Base-by-base conservation (phyloP, 2,113 vertebrate species). In the Haplochromis vanheusdeni region DNA sequence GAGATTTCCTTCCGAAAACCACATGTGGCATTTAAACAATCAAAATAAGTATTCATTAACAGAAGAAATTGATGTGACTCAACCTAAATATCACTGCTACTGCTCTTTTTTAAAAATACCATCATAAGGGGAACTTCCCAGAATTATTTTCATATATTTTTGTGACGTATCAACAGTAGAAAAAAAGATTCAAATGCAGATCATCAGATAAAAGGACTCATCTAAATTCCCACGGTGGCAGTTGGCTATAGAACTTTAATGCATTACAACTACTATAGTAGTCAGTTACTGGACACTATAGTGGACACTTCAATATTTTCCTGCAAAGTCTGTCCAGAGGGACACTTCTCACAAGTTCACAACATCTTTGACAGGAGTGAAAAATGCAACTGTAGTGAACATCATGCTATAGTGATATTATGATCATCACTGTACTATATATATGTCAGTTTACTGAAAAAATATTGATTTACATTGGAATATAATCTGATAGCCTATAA, bases 301-400 rank as follows among this genome's bases (percentile, higher is more conserved):
- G 31, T 65, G 31, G 31, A 73, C 21, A 45, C 37, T 26, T 45
- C 40, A 47, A 11, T 19, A 75, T 47, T 28, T 75, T 23, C 49
- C 17, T 96, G 95, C 51, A 11, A 1, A 1, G 56, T 73, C 6
- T 96, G 95, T 80, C 0, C 19, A 2, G 4, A 80, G 0, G 92
- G 87, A 5, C 7, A 0, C 35, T 96, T 83, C 83, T 80, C 86
- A 1, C 3, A 82, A 6, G 1, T 60, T 2, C 9, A 35, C 28
- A 40, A 23, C 17, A 0, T 12, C 3, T 82, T 93, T 55, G 45
- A 80, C 54, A 75, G 9, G n/a, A 95, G 94, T 91, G 5, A 49
- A 6, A 0, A 73, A 28, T 60, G 56, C 16, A 60, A 33, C 28
- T 68, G n/a, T 68, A 40, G 11, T 5, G 33, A 40, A 68, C 33